Conservation (phyloP, 2,888 invertebrate genomes). For the Ophraella communa region DNA sequence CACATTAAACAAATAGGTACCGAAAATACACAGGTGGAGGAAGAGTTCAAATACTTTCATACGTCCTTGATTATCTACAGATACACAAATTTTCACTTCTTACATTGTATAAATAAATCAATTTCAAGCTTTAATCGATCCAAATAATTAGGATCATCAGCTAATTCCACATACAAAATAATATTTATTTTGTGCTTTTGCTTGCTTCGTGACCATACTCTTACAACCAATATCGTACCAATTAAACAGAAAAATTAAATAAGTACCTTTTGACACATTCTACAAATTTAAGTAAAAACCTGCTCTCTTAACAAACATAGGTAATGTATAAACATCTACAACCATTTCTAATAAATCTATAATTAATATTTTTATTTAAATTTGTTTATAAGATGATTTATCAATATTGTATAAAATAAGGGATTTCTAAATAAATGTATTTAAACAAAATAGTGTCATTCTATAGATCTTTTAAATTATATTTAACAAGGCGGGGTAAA, state of each 20-base stretch:
- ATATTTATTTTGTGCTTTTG: neutral
- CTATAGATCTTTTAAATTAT: no score
- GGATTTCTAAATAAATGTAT: neutral
- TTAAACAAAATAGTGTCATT: neutral
- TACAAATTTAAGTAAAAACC: neutral
- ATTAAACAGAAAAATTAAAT: no score
- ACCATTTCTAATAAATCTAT: neutral
- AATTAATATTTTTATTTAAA: neutral
- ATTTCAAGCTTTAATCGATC: no score
- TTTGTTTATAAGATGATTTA: neutral
- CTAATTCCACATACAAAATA: no score
- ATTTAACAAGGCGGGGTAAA: no score
- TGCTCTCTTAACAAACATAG: neutral
- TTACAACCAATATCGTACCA: no score
- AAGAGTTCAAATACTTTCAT: no score
- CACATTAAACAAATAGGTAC: neutral
- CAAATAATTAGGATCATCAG: no score
- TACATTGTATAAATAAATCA: no score
- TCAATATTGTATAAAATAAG: neutral
- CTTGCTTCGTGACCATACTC: no score
- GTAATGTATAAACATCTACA: neutral
- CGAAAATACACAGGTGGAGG: no score
- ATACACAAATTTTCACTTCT: neutral
- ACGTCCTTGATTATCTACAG: no score
- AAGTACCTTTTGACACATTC: neutral